Evolutionary conservation across 2,888 invertebrate genomes (phyloP).

Genomic region (Zygogramma bicolorata): DNA sequence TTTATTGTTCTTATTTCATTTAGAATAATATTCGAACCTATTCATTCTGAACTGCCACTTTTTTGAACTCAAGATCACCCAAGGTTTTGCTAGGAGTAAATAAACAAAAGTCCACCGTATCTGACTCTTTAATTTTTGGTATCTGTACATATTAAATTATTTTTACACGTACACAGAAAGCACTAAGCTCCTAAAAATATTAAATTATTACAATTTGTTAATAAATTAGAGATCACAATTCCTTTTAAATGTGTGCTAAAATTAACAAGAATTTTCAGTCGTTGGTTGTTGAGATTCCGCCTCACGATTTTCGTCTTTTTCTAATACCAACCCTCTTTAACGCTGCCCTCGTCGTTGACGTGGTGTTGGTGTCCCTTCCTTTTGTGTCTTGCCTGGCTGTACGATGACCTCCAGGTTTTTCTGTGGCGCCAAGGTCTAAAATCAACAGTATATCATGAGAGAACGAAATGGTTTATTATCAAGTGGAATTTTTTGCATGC

Average conservation of each 20-base stretch:
- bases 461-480: background rate
- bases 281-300: slow-evolving; percentile 19
- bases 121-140: slow-evolving; percentile 23
- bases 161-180: slow-evolving; percentile 45
- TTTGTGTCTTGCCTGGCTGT: slow-evolving; percentile 47
- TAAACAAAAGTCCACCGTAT: background rate
- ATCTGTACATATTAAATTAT: slow-evolving; percentile 25
- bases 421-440: slow-evolving; percentile 62
- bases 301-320: slow-evolving; percentile 45
- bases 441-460: background rate
- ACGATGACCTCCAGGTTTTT: slow-evolving; percentile 59
- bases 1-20: background rate
- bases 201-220: slow-evolving; percentile 35
- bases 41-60: no score
- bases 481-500: no score
- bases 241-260: slow-evolving; percentile 37
- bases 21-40: no score
- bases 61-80: background rate
- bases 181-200: slow-evolving; percentile 43
- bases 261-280: slow-evolving; percentile 38
- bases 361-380: slow-evolving; percentile 50
- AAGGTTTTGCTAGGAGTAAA: background rate
- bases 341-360: slow-evolving; percentile 43
- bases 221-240: slow-evolving; percentile 55
- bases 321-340: slow-evolving; percentile 48